These are phyloP conservation scores for Torymus aiolomorphi DNA, from an alignment of 2,888 invertebrate species.

Conservation along the genomic window DNA sequence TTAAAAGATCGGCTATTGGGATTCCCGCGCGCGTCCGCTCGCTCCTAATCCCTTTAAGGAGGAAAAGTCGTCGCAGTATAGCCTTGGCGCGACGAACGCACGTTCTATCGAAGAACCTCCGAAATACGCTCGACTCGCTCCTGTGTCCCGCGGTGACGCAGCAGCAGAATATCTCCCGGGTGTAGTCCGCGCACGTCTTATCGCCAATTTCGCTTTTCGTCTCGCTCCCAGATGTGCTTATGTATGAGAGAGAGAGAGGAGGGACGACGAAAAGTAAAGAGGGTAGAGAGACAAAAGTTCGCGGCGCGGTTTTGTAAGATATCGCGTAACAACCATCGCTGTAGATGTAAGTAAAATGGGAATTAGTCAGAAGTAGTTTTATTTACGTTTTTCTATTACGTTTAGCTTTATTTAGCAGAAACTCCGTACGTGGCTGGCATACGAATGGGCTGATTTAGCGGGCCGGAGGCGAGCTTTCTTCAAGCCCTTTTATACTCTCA, in stretches of 20 bases:
- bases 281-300: not conserved
- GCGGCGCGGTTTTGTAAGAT: not conserved
- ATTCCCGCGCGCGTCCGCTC: slow-evolving; percentile 51
- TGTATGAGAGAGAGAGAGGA: slow-evolving; percentile 38
- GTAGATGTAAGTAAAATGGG: not conserved
- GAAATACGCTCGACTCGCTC: slow-evolving; percentile 51
- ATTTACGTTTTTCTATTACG: too few species aligned
- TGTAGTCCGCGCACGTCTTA: slow-evolving; percentile 65
- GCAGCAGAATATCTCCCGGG: slow-evolving; percentile 26
- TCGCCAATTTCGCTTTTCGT: slow-evolving; percentile 65
- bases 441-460: too few species aligned
- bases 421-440: too few species aligned
- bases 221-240: slow-evolving; percentile 40
- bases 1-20: slow-evolving; percentile 52
- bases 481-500: too few species aligned
- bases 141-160: slow-evolving; percentile 38
- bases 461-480: not conserved
- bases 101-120: slow-evolving; percentile 37
- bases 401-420: too few species aligned
- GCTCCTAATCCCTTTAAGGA: slow-evolving; percentile 55
- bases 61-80: slow-evolving; percentile 5
- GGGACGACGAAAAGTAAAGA: not conserved
- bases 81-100: slow-evolving; percentile 20
- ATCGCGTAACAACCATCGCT: too few species aligned
- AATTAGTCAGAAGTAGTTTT: too few species aligned